A percentile compares a stretch with the other conserved stretches of the same genome.
Evolutionary conservation across 2,888 invertebrate genomes (phyloP).

Genomic region (Noctua janthe): DNA sequence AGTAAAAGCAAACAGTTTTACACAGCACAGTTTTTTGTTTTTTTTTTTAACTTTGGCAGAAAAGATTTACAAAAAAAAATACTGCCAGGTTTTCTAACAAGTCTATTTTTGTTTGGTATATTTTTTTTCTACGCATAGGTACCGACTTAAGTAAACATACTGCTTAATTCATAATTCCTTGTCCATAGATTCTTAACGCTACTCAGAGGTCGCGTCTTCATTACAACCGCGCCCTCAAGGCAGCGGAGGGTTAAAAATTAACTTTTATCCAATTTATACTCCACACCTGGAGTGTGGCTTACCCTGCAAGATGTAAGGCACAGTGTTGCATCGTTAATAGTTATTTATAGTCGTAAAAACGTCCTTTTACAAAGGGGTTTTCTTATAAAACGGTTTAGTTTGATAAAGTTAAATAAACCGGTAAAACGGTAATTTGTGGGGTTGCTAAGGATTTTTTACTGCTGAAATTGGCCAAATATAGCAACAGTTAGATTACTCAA

Average conservation of each 20-base stretch:
- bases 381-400: conserved; percentile 22
- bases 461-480: not conserved
- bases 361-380: conserved; percentile 54
- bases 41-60: not conserved
- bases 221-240: conserved; percentile 62
- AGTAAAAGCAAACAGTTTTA: not conserved
- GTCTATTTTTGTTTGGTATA: not conserved
- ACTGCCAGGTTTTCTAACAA: not conserved
- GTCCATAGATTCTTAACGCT: conserved; percentile 67
- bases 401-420: not conserved
- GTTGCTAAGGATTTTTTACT: not conserved
- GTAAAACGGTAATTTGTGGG: not conserved
- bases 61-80: not conserved
- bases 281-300: conserved; percentile 81
- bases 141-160: not conserved
- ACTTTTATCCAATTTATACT: conserved; percentile 81
- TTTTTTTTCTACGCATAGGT: not conserved
- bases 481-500: not conserved
- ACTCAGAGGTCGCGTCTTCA: conserved; percentile 71
- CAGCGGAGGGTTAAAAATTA: conserved; percentile 76
- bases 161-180: not conserved
- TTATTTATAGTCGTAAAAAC: conserved; percentile 65
- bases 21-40: not conserved
- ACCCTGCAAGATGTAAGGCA: conserved; percentile 74
- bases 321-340: conserved; percentile 61